These are phyloP conservation scores for Linyphia triangularis DNA, from an alignment of 2,888 invertebrate species.

Conservation along the genomic window DNA sequence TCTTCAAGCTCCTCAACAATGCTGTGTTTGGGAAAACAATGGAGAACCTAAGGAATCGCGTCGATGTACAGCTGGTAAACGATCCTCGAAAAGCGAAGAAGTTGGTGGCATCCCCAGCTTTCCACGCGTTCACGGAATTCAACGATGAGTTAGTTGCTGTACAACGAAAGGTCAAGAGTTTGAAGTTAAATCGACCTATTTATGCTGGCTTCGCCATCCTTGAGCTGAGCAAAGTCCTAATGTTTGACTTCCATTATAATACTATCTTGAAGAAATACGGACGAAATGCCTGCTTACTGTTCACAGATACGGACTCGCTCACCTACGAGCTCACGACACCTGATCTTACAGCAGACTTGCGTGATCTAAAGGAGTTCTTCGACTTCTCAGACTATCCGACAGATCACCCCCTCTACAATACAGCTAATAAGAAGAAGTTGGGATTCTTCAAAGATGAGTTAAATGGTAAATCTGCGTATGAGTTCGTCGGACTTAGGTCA, in stretches of 20 bases:
- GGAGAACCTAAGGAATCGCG: not conserved
- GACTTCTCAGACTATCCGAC: not conserved
- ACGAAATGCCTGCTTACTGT: not conserved
- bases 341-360: not conserved
- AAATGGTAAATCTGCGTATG: not conserved
- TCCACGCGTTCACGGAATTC: not conserved
- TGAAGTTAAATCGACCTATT: not conserved
- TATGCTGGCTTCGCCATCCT: not conserved
- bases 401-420: not conserved
- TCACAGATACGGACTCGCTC: constrained; percentile 9
- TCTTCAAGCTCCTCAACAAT: constrained; percentile 11
- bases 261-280: not conserved
- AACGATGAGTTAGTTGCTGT: not conserved
- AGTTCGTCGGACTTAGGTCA: not conserved
- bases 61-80: not conserved
- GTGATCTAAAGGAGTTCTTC: too few species aligned
- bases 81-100: not conserved
- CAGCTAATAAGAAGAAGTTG: not conserved
- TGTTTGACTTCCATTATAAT: constrained; percentile 10
- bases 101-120: not conserved
- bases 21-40: constrained; percentile 2
- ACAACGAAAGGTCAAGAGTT: too few species aligned
- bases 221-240: not conserved
- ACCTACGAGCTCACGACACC: not conserved
- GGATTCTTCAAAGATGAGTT: not conserved